These are phyloP conservation scores for Antechinus stuartii DNA, from an alignment of 2,113 vertebrate species.

Conservation along the genomic window DNA sequence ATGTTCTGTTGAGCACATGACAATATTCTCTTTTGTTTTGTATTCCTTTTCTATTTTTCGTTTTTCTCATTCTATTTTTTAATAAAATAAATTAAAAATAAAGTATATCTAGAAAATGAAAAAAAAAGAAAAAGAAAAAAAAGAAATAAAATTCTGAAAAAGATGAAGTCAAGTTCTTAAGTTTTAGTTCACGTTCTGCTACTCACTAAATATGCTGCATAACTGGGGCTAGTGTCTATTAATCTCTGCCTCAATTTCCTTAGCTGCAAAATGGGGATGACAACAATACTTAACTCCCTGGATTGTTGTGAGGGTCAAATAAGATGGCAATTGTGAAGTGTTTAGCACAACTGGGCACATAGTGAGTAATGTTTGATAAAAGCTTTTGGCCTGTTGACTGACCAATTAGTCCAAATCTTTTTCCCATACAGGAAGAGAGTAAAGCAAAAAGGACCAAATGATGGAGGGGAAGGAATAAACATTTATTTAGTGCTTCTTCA, in stretches of 20 bases:
- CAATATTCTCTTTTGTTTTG: too few species aligned
- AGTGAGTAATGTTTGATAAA: not conserved
- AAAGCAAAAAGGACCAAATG: too few species aligned
- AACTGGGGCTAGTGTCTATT: not conserved
- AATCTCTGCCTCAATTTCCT: not conserved
- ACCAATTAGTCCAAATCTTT: too few species aligned
- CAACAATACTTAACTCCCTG: not conserved
- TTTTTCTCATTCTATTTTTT: too few species aligned
- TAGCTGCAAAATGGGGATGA: not conserved
- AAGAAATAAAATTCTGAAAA: not conserved
- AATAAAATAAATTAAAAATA: too few species aligned
- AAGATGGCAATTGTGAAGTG: not conserved
- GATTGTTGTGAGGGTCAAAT: not conserved
- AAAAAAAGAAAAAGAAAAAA: too few species aligned
- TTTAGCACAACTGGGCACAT: not conserved
- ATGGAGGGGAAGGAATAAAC: too few species aligned
- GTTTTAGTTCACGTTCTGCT: not conserved
- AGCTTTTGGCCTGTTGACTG: not conserved
- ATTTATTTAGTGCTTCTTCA: too few species aligned
- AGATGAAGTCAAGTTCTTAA: not conserved
- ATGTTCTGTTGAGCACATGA: too few species aligned
- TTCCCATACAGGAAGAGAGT: too few species aligned
- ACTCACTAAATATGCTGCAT: not conserved
- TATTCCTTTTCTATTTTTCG: too few species aligned
- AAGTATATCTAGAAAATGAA: too few species aligned